phyloP scores from a whole-genome alignment of 2,113 vertebrate species.

The Phalacrocorax aristotelis region DNA sequence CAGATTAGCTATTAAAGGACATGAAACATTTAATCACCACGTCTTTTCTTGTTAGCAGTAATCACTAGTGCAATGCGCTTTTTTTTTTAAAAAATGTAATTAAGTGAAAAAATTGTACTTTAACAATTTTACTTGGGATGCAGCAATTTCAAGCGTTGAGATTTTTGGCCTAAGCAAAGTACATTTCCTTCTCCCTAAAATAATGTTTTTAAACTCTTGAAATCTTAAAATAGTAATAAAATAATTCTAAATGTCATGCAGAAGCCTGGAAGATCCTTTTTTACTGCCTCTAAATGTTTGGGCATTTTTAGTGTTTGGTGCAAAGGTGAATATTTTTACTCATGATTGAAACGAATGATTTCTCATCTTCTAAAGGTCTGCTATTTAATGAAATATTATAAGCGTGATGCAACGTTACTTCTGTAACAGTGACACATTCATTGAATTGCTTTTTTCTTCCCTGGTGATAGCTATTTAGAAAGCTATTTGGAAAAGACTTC shows the following conservation, averaged over 20 bases:
- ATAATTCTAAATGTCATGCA: neutral
- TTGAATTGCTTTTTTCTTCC: neutral
- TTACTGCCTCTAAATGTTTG: neutral
- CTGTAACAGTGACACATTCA: neutral
- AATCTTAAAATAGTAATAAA: neutral
- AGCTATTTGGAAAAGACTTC: neutral
- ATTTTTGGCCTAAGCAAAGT: neutral
- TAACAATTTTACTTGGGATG: neutral
- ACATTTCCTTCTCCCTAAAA: neutral
- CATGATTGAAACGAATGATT: neutral
- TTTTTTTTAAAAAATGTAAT: neutral
- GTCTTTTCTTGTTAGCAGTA: conserved; percentile 18
- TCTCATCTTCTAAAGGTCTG: neutral
- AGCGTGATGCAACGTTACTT: neutral
- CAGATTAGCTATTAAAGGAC: conserved; percentile 41
- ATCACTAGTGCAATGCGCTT: neutral
- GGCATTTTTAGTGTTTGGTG: neutral
- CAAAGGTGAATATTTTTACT: neutral
- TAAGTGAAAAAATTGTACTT: conserved; percentile 8
- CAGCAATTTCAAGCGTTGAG: neutral
- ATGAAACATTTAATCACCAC: conserved; percentile 20
- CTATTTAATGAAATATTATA: neutral
- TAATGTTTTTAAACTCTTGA: neutral
- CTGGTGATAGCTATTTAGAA: neutral
- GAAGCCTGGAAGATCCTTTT: neutral